Base-by-base conservation (phyloP, 2,888 invertebrate genomes). In the Melanotus villosus region DNA sequence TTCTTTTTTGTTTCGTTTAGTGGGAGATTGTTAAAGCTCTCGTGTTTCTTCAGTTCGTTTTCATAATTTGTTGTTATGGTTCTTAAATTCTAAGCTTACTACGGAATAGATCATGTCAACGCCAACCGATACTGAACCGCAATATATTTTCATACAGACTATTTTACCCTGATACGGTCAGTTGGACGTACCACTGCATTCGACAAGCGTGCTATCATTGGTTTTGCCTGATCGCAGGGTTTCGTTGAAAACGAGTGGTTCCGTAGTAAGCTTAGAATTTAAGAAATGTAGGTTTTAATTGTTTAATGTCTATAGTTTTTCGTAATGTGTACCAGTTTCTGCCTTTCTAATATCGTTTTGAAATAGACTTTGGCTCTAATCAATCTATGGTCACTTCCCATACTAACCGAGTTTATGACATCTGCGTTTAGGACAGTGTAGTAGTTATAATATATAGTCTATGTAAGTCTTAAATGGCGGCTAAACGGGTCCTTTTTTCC, bases 291-390 rank as follows among this genome's bases (percentile, higher is more conserved):
- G 10, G 5, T 36, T 36, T 36, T 36, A 36, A 10, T 36, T 36
- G 36, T 36, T 36, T n/a, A 10, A 36, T 43, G 43, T 43, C 43
- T 14, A 18, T 43, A 10, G 43, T 18, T 43, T 43, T 43, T 43
- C 43, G 2, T 43, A 5, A 14, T 43, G 18, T 16, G 43, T 43
- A 43, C 14, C 5, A 18, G 12, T 43, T 43, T 43, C 4, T 18
- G 2, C 19, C 43, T 43, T 43, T 43, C 43, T 2, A 18, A 43
- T 18, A 14, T 43, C 14, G 43, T 43, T 5, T 16, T 43, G 18
- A 43, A 18, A 10, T 43, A 10, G 16, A 43, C 19, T 4, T 43
- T 43, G 4, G 14, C 43, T 10, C 43, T 43, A 14, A 16, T 18
- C 14, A 43, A 14, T 18, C 16, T 14, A 10, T 43, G 43, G 19